Evolutionary conservation across 2,888 invertebrate species (phyloP).

Genomic region (Drosophila vallismaia): DNA sequence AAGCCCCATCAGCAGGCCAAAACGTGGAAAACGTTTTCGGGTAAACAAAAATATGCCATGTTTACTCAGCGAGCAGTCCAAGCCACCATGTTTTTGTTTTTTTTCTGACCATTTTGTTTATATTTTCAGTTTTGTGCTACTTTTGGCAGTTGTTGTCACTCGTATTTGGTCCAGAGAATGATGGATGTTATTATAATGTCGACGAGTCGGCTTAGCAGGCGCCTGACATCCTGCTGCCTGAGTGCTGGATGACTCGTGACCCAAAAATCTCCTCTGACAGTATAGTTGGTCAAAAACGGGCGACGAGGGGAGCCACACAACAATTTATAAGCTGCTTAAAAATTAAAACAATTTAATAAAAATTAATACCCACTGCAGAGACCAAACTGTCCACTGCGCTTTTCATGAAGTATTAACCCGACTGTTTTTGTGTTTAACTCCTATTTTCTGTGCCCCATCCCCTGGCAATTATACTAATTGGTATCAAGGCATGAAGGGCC

Average conservation of each 20-base stretch:
- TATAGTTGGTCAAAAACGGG: conserved; percentile 13
- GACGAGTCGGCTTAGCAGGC: conserved; percentile 42
- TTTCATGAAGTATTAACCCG: conserved; percentile 35
- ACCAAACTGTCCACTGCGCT: conserved; percentile 16
- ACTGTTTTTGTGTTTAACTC: conserved; percentile 40
- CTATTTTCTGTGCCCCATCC: conserved; percentile 22
- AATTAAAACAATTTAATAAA: conserved; percentile 66
- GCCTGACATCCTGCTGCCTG: conserved; percentile 34
- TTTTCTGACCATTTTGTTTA: conserved; percentile 19
- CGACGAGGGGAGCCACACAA: conserved; percentile 18
- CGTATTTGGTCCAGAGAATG: conserved; percentile 53
- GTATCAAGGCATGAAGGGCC: conserved; percentile 23
- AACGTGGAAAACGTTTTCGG: conserved; percentile 39
- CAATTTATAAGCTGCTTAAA: conserved; percentile 57
- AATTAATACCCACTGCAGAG: conserved; percentile 40
- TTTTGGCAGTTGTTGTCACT: conserved; percentile 55
- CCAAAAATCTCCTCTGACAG: conserved; percentile 36
- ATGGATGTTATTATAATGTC: conserved; percentile 74
- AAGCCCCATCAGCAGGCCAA: conserved; percentile 57
- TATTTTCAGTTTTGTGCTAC: conserved; percentile 39
- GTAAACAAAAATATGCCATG: conserved; percentile 66
- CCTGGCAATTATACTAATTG: conserved; percentile 68
- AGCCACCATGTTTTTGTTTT: conserved; percentile 19
- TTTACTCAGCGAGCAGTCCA: conserved; percentile 60
- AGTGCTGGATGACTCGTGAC: conserved; percentile 40